Percentiles rank a stretch among this genome's conserved stretches.
Conservation (phyloP, 2,797 vertebrate species). For the Poeciliopsis presidionis region DNA sequence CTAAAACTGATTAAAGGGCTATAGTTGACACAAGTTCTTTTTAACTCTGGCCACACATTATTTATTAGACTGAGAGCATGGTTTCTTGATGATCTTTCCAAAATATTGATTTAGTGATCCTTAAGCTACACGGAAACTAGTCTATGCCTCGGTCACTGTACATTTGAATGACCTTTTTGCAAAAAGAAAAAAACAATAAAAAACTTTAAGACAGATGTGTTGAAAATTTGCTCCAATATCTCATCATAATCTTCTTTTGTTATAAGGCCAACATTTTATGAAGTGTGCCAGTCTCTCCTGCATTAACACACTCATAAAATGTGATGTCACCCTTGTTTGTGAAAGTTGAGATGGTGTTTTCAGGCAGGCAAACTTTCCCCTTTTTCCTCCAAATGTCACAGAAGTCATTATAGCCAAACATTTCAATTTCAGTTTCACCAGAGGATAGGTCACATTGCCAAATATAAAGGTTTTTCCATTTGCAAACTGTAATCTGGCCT, state of each 20-base stretch:
- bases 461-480: not conserved
- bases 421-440: not conserved
- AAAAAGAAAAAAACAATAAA: not conserved
- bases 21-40: not conserved
- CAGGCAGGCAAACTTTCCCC: not conserved
- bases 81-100: not conserved
- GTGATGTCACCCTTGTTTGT: not conserved
- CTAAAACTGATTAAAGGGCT: not conserved
- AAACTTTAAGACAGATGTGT: not conserved
- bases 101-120: not conserved
- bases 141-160: not conserved
- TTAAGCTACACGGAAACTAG: not conserved
- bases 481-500: not conserved
- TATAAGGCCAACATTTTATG: not conserved
- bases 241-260: not conserved
- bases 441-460: not conserved
- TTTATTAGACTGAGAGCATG: not conserved
- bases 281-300: not conserved
- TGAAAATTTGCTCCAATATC: not conserved
- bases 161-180: not conserved
- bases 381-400: not conserved
- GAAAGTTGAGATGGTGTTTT: not conserved
- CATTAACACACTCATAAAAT: not conserved
- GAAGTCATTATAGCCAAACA: not conserved
- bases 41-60: not conserved